Conservation (phyloP, 2,888 invertebrate species). For the Pogonocherus hispidulus region DNA sequence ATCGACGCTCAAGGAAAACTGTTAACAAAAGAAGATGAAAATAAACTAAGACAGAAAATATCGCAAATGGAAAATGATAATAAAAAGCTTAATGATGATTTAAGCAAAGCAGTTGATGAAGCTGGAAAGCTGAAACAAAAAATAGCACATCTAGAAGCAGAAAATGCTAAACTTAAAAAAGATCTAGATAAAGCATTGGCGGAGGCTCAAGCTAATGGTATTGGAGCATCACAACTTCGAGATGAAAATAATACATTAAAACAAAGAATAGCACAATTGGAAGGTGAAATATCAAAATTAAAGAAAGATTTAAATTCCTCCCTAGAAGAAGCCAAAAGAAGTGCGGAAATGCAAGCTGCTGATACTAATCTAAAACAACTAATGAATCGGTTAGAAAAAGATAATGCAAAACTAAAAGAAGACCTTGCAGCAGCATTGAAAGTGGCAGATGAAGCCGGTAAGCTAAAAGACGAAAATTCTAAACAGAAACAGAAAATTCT, state of each 20-base stretch:
- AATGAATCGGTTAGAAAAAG: constrained; percentile 44
- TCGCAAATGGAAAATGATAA: constrained; percentile 51
- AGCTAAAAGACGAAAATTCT: constrained; percentile 47
- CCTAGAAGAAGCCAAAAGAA: constrained; percentile 38
- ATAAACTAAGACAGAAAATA: constrained; percentile 41
- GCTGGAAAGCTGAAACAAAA: constrained; percentile 39
- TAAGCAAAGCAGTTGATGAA: constrained; percentile 36
- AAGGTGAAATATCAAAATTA: constrained; percentile 44
- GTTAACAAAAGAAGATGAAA: constrained; percentile 37
- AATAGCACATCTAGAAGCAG: constrained; percentile 31
- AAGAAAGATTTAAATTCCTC: constrained; percentile 42
- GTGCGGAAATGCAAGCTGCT: constrained; percentile 33
- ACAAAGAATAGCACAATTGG: constrained; percentile 45
- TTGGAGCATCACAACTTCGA: background rate
- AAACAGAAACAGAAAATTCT: constrained; percentile 47
- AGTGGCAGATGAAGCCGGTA: constrained; percentile 15
- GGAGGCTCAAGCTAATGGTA: constrained; percentile 32
- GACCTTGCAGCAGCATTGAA: constrained; percentile 25
- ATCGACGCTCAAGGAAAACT: constrained; percentile 23
- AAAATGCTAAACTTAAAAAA: constrained; percentile 42
- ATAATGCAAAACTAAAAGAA: constrained; percentile 35
- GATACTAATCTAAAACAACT: constrained; percentile 44
- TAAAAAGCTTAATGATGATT: constrained; percentile 44
- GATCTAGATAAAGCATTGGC: constrained; percentile 43
- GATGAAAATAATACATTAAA: constrained; percentile 47